A percentile compares a stretch with the other conserved stretches of the same genome.
These are phyloP conservation scores for Eriocheir sinensis DNA, from an alignment of 1,140 invertebrate genomes.

Conservation along the genomic window DNA sequence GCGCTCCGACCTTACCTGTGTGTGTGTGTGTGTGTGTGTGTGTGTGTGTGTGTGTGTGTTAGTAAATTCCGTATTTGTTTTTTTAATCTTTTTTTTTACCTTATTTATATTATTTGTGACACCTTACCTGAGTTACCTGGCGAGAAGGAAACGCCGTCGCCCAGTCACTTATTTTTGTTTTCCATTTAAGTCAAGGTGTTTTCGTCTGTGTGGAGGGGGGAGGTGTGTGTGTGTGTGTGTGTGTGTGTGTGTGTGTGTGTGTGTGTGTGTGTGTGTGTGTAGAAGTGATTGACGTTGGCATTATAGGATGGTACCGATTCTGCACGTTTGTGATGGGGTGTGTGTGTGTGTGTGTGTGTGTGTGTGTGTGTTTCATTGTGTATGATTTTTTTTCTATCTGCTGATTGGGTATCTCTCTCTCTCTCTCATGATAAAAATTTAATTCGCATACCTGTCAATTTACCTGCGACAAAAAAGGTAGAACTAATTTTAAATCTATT, in stretches of 20 bases:
- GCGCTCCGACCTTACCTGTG: background rate
- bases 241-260: constrained; percentile 41
- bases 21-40: constrained; percentile 19
- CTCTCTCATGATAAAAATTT: background rate
- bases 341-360: no score
- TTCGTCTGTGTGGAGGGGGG: no score
- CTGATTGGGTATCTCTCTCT: no score
- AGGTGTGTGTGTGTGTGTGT: constrained; percentile 4
- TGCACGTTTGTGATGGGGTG: background rate
- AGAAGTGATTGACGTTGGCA: background rate
- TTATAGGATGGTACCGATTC: background rate
- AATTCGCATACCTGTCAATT: background rate
- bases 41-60: no score
- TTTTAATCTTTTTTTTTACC: no score
- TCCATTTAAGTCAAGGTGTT: no score
- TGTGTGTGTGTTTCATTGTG: background rate
- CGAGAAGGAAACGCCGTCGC: no score
- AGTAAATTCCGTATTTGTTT: no score
- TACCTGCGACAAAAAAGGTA: background rate
- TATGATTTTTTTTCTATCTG: no score
- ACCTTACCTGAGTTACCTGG: no score
- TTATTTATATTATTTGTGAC: no score
- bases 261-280: constrained; percentile 47
- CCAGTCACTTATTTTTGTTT: no score
- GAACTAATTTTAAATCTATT: background rate